phyloP scores from a whole-genome alignment of 2,888 invertebrate species.

The Ichneumoninae sp. region DNA sequence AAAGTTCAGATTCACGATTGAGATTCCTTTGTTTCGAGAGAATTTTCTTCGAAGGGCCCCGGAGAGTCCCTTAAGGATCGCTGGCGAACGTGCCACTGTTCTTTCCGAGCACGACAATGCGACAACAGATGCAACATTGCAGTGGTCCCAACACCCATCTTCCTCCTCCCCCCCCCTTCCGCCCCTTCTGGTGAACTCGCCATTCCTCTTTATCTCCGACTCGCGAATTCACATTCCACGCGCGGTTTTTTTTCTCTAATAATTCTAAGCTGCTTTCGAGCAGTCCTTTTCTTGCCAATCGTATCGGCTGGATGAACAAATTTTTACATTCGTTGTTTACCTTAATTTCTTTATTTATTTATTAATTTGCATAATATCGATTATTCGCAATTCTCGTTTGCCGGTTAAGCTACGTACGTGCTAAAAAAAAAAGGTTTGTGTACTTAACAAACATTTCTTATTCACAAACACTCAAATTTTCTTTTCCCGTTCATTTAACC shows the following conservation, averaged over 20 bases:
- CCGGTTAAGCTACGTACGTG: no score
- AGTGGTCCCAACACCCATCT: background rate
- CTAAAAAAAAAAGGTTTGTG: no score
- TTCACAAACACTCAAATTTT: no score
- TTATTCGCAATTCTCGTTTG: no score
- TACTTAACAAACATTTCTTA: no score
- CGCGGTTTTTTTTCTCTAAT: conserved; percentile 23
- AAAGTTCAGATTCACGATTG: conserved; percentile 68
- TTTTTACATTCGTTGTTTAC: background rate
- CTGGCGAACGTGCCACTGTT: conserved; percentile 40
- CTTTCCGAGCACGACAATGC: conserved; percentile 45
- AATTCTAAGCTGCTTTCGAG: conserved; percentile 27
- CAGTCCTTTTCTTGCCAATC: background rate
- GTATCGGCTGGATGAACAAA: background rate
- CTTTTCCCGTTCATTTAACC: no score
- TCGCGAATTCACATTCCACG: conserved; percentile 35
- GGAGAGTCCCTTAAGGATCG: conserved; percentile 39
- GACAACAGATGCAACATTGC: conserved; percentile 20
- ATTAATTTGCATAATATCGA: no score
- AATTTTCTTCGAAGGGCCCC: conserved; percentile 57
- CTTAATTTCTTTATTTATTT: background rate
- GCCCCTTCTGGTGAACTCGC: conserved; percentile 33
- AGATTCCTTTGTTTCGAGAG: conserved; percentile 68
- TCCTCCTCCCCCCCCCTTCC: background rate
- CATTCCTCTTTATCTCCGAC: conserved; percentile 41